These are phyloP conservation scores for Bubo blakistoni DNA, from an alignment of 2,113 vertebrate species.

Conservation along the genomic window DNA sequence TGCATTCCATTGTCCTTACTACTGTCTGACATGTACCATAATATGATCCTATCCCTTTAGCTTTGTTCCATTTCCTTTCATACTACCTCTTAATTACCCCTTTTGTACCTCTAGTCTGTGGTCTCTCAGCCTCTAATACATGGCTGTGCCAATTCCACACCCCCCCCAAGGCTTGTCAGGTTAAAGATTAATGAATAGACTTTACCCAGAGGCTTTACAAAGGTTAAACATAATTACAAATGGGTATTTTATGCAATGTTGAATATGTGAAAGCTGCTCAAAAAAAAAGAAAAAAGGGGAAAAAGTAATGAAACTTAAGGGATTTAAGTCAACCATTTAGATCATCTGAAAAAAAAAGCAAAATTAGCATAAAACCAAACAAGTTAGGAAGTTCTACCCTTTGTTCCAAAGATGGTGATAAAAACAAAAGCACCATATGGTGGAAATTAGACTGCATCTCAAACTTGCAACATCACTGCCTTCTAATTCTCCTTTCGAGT, in stretches of 20 bases:
- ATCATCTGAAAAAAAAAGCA: not conserved
- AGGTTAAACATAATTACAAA: constrained; percentile 83
- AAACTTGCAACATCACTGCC: not conserved
- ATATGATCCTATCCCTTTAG: constrained; percentile 63
- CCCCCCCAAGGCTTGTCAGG: constrained; percentile 73
- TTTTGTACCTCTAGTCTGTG: constrained; percentile 66
- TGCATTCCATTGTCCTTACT: constrained; percentile 51
- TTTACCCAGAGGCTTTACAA: constrained; percentile 77
- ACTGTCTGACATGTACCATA: constrained; percentile 49
- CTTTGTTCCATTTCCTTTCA: constrained; percentile 68
- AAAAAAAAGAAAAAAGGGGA: not conserved
- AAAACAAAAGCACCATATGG: constrained; percentile 39
- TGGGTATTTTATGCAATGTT: constrained; percentile 73
- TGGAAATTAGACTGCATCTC: constrained; percentile 43
- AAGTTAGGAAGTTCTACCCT: constrained; percentile 30
- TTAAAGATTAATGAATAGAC: constrained; percentile 81
- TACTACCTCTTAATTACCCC: constrained; percentile 68
- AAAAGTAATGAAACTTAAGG: constrained; percentile 63
- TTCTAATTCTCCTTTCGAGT: constrained; percentile 24
- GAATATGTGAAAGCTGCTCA: constrained; percentile 68
- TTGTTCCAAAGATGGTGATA: constrained; percentile 53
- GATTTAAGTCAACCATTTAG: constrained; percentile 65
- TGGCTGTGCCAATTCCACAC: constrained; percentile 66
- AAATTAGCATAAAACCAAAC: constrained; percentile 62
- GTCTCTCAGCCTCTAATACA: constrained; percentile 64